Conservation (phyloP, 2,797 vertebrate genomes). For the Limosa lapponica region DNA sequence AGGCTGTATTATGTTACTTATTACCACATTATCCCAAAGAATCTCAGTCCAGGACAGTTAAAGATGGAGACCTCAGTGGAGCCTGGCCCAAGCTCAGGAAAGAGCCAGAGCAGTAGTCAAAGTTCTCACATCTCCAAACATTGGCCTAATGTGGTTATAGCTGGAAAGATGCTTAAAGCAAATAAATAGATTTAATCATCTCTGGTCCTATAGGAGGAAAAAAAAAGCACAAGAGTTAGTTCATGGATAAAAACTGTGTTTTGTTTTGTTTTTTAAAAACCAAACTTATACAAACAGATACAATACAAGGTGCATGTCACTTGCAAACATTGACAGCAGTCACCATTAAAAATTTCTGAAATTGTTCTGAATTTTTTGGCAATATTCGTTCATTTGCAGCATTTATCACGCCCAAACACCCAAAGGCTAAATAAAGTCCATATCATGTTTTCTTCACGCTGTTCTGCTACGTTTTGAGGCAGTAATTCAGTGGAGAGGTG, state of each 20-base stretch:
- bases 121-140: not conserved
- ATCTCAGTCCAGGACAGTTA: not conserved
- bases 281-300: not conserved
- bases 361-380: not conserved
- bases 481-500: not conserved
- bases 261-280: not conserved
- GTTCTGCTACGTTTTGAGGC: not conserved
- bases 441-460: not conserved
- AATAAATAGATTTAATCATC: not conserved
- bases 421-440: not conserved
- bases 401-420: not conserved
- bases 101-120: not conserved
- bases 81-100: not conserved
- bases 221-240: not conserved
- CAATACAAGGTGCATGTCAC: not conserved
- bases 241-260: not conserved
- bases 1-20: not conserved
- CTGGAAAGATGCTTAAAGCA: not conserved
- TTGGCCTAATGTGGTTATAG: not conserved
- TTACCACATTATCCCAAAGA: not conserved
- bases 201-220: not conserved
- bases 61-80: not conserved
- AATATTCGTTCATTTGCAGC: not conserved
- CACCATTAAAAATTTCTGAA: not conserved
- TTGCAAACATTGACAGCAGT: not conserved